Percentiles rank a stretch among this genome's conserved stretches.
Conservation (phyloP, 2,113 vertebrate species). For the Oncorhynchus masou region DNA sequence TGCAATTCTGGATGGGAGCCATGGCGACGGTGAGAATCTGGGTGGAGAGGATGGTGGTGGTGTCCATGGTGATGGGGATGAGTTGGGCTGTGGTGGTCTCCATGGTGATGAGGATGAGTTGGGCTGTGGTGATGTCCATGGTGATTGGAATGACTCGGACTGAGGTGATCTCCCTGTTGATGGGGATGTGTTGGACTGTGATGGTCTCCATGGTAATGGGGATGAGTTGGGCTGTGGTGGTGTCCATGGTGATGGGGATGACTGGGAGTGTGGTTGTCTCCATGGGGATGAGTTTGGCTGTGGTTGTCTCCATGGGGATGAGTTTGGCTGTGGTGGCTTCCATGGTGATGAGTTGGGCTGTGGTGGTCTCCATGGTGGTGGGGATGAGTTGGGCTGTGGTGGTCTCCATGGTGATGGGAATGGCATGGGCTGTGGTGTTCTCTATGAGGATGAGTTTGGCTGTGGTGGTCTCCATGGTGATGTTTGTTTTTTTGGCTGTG, state of each 20-base stretch:
- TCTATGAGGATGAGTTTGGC: background rate
- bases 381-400: background rate
- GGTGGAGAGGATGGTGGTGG: no score
- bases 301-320: background rate
- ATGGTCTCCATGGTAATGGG: background rate
- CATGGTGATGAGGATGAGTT: constrained; percentile 4
- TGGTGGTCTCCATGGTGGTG: background rate
- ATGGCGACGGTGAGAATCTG: background rate
- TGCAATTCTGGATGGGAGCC: background rate
- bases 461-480: constrained; percentile 14
- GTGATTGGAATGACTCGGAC: constrained; percentile 4
- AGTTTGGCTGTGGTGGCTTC: no score
- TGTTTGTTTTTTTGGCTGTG: constrained; percentile 1
- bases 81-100: background rate
- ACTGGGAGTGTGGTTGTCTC: constrained; percentile 10
- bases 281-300: constrained; percentile 24
- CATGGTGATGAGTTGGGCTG: constrained; percentile 15
- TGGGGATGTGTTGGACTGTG: background rate
- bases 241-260: constrained; percentile 4
- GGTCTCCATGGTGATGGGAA: constrained; percentile 2
- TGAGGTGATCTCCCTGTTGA: background rate
- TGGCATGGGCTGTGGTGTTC: background rate
- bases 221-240: constrained; percentile 4
- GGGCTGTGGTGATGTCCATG: constrained; percentile 3
- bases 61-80: constrained; percentile 1